Base-by-base conservation (phyloP, 2,797 vertebrate species). In the Pagetopsis macropterus region DNA sequence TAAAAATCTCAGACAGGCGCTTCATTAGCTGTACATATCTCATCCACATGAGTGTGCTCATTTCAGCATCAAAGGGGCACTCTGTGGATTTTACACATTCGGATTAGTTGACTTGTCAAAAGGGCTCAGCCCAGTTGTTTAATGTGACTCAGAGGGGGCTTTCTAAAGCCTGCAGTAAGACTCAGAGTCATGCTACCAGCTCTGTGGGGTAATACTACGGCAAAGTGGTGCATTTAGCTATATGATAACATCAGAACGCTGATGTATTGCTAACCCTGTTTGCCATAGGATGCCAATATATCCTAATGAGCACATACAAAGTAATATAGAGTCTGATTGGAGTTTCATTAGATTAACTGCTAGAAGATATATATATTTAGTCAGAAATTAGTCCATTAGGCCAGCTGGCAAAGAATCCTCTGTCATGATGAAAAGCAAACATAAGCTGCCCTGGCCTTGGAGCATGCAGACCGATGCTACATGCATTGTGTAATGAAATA, bases 21-120 rank as follows among this genome's bases (percentile, higher is more conserved):
- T 84, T 79, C 63, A 84, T 90, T 85, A 81, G 70, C 74, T 40
- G 70, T 52, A 67, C 63, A 55, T 84, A 67, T 72, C 72, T 76
- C 65, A 81, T 75, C 62, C 64, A 49, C 52, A 55, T 54, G 59
- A 64, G 62, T 27, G 17, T 46, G 62, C 72, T 85, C 62, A 17
- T 78, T 85, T 72, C 37, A 46, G 55, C 75, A 81, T 77, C 78
- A 76, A 80, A 82, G 72, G 33, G 58, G 27, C 49, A 43, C 67
- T 61, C 37, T 54, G 54, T 46, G 61, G 63, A 76, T 62, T 70
- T 70, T 61, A 52, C 70, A 70, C 49, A 65, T 59, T 19, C 23
- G 84, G 63, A 76, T 62, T 33, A 65, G 60, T 70, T 72, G 33
- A 58, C 56, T 71, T 76, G 70, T 65, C 65, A 65, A 19, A 44